These are phyloP conservation scores for Heliconius hewitsoni DNA, from an alignment of 1,140 invertebrate species.

Conservation along the genomic window DNA sequence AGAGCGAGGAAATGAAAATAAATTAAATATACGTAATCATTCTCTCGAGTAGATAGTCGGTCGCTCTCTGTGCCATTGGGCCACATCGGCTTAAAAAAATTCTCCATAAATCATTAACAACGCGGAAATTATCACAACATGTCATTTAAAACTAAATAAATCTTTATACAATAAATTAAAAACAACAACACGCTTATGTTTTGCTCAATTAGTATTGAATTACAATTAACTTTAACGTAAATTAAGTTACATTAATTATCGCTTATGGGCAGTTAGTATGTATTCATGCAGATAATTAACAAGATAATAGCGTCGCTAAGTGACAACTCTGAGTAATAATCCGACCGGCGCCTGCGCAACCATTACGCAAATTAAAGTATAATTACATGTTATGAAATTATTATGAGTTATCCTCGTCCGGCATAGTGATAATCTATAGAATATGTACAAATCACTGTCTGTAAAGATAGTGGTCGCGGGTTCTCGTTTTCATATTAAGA, in stretches of 20 bases:
- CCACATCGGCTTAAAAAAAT: background rate
- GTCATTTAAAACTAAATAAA: slow-evolving; percentile 7
- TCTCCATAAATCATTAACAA: background rate
- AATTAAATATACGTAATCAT: too few species aligned
- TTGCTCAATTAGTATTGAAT: background rate
- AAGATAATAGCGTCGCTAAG: background rate
- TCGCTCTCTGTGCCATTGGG: too few species aligned
- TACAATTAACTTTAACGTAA: background rate
- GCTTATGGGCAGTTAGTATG: background rate
- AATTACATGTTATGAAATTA: slow-evolving; percentile 13
- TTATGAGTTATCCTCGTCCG: background rate
- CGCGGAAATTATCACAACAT: background rate
- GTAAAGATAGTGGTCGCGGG: background rate
- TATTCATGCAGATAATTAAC: slow-evolving; percentile 8
- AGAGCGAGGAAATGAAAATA: too few species aligned
- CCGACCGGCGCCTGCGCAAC: slow-evolving; percentile 16
- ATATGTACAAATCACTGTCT: background rate
- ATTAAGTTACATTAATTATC: slow-evolving; percentile 11
- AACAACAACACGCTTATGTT: background rate
- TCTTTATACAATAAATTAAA: background rate
- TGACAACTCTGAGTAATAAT: slow-evolving; percentile 8
- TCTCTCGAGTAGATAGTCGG: background rate
- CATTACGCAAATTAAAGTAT: slow-evolving; percentile 14
- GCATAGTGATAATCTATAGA: background rate
- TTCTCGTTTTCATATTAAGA: background rate